phyloP scores from a whole-genome alignment of 1,140 invertebrate genomes.

The Drosophila bocqueti region DNA sequence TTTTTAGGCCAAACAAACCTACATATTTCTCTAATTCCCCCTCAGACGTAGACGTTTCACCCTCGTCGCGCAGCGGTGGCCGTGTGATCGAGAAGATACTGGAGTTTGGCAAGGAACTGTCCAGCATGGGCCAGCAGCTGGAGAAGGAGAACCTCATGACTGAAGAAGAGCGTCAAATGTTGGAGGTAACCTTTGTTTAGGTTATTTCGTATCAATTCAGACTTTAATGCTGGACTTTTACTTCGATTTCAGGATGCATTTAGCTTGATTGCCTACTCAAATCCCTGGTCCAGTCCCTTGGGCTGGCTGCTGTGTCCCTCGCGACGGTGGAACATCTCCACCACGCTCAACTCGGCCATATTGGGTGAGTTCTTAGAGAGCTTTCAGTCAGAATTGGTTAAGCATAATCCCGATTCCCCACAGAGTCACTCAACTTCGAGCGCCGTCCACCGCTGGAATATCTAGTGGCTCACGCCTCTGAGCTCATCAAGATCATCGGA shows the following conservation, averaged over 20 bases:
- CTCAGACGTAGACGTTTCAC: conserved; percentile 85
- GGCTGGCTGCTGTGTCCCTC: conserved; percentile 97
- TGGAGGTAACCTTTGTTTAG: conserved; percentile 88
- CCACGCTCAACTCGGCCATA: conserved; percentile 98
- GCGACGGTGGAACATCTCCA: conserved; percentile 97
- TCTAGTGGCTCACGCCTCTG: conserved; percentile 94
- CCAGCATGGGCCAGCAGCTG: conserved; percentile 94
- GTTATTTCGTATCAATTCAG: background rate
- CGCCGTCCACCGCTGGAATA: conserved; percentile 96
- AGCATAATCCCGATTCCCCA: background rate
- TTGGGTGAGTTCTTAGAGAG: conserved; percentile 88
- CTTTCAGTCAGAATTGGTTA: background rate
- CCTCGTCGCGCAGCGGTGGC: conserved; percentile 88
- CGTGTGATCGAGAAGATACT: conserved; percentile 95
- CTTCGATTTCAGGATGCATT: conserved; percentile 93
- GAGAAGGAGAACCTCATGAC: conserved; percentile 93
- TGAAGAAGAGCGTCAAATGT: conserved; percentile 96
- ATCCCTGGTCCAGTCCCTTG: conserved; percentile 98
- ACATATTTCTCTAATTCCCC: background rate
- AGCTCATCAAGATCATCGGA: conserved; percentile 95
- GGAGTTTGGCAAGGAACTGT: conserved; percentile 96
- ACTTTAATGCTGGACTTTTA: conserved; percentile 26
- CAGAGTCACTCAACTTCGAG: conserved; percentile 95
- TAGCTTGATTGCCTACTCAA: conserved; percentile 98
- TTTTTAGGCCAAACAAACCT: background rate